Evolutionary conservation across 2,888 invertebrate genomes (phyloP), one percentile per base, ranked within the genome.

Genomic region (Sthenelais limicola): DNA sequence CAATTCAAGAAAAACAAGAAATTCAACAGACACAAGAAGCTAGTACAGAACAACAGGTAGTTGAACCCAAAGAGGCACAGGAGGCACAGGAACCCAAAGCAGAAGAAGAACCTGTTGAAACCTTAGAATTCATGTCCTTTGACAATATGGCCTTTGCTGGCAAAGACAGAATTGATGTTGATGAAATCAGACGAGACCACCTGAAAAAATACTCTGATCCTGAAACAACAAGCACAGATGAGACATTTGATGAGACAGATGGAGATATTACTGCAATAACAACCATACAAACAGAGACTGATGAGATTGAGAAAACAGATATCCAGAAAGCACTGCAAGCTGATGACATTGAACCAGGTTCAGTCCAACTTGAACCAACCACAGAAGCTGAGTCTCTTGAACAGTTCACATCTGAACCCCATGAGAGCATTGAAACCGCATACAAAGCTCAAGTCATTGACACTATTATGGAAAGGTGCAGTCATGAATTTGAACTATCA

Each of bases 401-500:
- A n/a, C 26, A 33, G 24, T 30, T 0, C 95, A 95, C 88, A 95
- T 94, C 56, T 74, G 86, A 86, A 74, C 85, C 86, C 26, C 83
- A 87, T 80, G 83, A 85, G 21, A 76, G 80, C 43, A 85, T 86
- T 38, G 74, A 80, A 49, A 79, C 82, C 49, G 78, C 82, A 12
- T 83, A 86, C 77, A 82, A 83, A 68, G 80, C 81, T 67, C 79
- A 80, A 68, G 86, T 86, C 18, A 82, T 86, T 52, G 79, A 81
- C 28, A 81, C 80, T 26, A 81, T 86, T 49, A 68, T 77, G 43
- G 75, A 75, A 28, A 56, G 76, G 15, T 70, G 72, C 51, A 38
- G 68, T 5, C 75, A 72, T 69, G 75, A 76, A 18, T 24, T 66
- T 21, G 67, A 47, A 5, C 48, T 28, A 43, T 49, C 54, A 28